These are phyloP conservation scores for Luperina nickerlii DNA, from an alignment of 2,888 invertebrate genomes.

Conservation along the genomic window DNA sequence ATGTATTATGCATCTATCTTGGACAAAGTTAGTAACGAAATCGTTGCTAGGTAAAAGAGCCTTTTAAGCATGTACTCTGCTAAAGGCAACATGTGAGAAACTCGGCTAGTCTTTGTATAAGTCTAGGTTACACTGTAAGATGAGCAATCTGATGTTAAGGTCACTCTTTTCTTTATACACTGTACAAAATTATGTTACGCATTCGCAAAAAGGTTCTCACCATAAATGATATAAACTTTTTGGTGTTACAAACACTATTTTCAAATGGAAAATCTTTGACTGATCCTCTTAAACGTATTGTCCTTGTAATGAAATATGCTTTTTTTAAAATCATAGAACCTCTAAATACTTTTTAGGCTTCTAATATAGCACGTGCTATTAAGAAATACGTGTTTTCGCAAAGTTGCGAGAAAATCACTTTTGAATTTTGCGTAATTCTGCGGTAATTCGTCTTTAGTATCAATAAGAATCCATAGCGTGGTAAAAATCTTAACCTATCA, in stretches of 20 bases:
- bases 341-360: no score
- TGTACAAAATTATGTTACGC: neutral
- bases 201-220: neutral
- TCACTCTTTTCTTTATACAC: neutral
- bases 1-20: slow-evolving; percentile 54
- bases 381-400: no score
- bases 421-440: neutral
- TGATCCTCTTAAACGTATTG: no score
- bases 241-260: no score
- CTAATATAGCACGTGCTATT: no score
- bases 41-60: slow-evolving; percentile 63
- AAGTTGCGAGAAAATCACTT: neutral
- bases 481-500: no score
- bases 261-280: no score
- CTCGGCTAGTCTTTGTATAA: slow-evolving; percentile 28
- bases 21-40: slow-evolving; percentile 55
- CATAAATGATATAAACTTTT: neutral
- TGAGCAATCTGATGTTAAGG: neutral
- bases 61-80: slow-evolving; percentile 59
- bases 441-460: neutral
- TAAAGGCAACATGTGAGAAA: slow-evolving; percentile 57
- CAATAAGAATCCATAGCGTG: neutral
- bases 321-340: no score
- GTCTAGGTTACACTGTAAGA: slow-evolving; percentile 17
- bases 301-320: no score